Conservation (phyloP, 1,140 invertebrate genomes). For the Orius insidiosus region DNA sequence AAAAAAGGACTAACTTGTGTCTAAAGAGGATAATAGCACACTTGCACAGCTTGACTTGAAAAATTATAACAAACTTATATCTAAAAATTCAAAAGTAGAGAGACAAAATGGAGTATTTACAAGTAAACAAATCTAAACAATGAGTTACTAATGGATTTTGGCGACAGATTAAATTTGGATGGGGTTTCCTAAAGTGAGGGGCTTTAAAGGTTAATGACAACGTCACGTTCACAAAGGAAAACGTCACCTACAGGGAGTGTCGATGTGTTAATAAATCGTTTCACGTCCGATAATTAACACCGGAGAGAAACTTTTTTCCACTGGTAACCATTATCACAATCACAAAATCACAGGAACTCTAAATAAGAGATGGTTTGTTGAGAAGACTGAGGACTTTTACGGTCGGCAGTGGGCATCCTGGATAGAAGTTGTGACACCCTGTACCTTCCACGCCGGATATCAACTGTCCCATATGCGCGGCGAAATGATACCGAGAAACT, state of each 20-base stretch:
- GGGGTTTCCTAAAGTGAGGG: neutral
- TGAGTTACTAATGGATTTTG: too few species aligned
- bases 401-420: constrained; percentile 45
- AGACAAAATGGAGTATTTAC: too few species aligned
- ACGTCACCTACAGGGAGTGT: neutral
- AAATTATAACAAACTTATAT: too few species aligned
- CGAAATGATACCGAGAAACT: constrained; percentile 57
- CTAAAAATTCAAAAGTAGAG: too few species aligned
- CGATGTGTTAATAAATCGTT: neutral
- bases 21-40: too few species aligned
- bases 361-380: constrained; percentile 30
- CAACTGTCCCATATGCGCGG: constrained; percentile 64
- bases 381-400: constrained; percentile 46
- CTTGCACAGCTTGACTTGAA: too few species aligned
- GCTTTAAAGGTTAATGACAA: neutral
- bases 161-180: too few species aligned
- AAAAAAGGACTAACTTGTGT: too few species aligned
- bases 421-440: constrained; percentile 54
- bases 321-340: constrained; percentile 21
- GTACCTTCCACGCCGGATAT: constrained; percentile 49
- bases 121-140: too few species aligned
- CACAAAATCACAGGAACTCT: too few species aligned
- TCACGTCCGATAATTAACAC: neutral
- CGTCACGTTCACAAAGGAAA: neutral
- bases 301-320: constrained; percentile 5